These are phyloP conservation scores for Brachyhypopomus gauderio DNA, from an alignment of 2,113 vertebrate species.

Conservation along the genomic window DNA sequence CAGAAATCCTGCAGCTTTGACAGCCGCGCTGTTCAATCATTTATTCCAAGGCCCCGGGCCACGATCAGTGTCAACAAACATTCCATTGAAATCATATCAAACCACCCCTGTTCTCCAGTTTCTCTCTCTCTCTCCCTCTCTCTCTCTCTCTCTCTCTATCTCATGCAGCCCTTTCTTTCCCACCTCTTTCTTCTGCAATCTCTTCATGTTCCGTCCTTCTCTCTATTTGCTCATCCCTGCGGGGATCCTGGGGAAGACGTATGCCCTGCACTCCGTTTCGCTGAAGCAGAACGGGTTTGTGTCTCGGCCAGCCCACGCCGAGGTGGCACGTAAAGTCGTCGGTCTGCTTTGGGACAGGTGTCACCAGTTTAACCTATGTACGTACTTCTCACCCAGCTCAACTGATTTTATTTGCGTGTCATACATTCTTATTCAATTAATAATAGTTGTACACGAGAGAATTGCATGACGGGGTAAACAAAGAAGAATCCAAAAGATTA, in stretches of 20 bases:
- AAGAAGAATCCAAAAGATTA: no score
- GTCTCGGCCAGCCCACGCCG: background rate
- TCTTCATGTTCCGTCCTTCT: conserved; percentile 25
- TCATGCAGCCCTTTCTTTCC: conserved; percentile 38
- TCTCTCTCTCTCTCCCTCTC: conserved; percentile 17
- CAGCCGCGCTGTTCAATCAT: conserved; percentile 94
- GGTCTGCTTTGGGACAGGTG: conserved; percentile 21
- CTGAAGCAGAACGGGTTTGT: background rate
- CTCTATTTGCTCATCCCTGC: conserved; percentile 23
- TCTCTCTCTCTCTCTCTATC: conserved; percentile 53
- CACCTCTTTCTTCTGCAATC: conserved; percentile 25
- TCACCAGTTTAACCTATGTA: conserved; percentile 24
- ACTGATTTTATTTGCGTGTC: background rate
- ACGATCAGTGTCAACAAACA: conserved; percentile 92
- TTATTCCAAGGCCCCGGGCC: conserved; percentile 89
- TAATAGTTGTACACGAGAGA: no score
- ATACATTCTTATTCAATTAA: background rate
- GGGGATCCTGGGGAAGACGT: conserved; percentile 27
- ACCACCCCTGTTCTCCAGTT: conserved; percentile 77
- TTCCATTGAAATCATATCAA: conserved; percentile 92
- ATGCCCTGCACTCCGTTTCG: conserved; percentile 12
- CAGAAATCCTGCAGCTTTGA: conserved; percentile 91
- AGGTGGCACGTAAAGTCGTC: conserved; percentile 17
- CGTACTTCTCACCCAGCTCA: conserved; percentile 12
- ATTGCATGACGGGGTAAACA: no score